Base-by-base conservation (phyloP, 2,888 invertebrate genomes). In the Limnephilus rhombicus region DNA sequence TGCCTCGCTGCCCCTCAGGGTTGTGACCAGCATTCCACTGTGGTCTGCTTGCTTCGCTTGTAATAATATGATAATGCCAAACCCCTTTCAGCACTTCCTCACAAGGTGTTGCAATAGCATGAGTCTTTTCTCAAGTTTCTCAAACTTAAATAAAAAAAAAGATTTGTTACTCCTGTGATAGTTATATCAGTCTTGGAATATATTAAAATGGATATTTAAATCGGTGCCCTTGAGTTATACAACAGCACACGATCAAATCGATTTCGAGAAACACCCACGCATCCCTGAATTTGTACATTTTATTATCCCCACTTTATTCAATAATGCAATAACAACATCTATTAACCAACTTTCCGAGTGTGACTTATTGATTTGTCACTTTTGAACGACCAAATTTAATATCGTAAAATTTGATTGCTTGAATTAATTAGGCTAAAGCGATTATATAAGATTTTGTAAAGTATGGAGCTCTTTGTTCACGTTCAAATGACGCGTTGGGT, bases 201-300 rank as follows among this genome's bases (percentile, higher is more conserved):
- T 24, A 83, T 83, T 37, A 83, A 83, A 83, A 83, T 34, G 24
- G 11, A 83, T 83, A 83, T 83, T 83, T 83, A 37, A 83, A 37
- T 83, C 37, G 24, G 18, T 15, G 83, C 83, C 83, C 83, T 83
- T 83, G 83, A 83, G 83, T 83, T 83, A 34, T 83, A 83, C 24
- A 83, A 83, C 83, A 24, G n/a, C 83, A 83, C 2, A 83, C 37
- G 37, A 83, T 24, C 83, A 83, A 34, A 83, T 83, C 83, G 37
- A 24, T 24, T 41, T 83, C 83, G 15, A 83, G 83, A 41, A 34
- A 83, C 83, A 83, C 83, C 83, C 83, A 83, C 83, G 24, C 83
- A 24, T n/a, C 83, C 37, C 83, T 37, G 12, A 83, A 83, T 83
- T 24, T 83, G n/a, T 68, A n/a, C 68, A 68, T 68, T 83, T 83